Conservation (phyloP, 2,888 invertebrate genomes). For the Volucella inanis region DNA sequence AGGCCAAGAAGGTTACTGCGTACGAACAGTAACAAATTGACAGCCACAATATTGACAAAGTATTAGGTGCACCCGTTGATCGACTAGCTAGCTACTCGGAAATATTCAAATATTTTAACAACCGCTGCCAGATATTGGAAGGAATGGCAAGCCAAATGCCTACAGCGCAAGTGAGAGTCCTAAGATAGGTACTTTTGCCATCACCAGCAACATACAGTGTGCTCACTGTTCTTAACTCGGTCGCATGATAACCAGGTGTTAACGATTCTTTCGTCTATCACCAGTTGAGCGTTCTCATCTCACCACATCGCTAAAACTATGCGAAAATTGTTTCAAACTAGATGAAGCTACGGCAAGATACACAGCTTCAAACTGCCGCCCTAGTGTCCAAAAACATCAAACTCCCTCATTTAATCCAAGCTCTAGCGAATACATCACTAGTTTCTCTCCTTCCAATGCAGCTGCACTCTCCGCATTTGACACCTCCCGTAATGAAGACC, state of each 20-base stretch:
- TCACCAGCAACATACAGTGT: not conserved
- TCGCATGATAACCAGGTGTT: not conserved
- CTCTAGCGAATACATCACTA: no score
- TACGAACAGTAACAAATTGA: slow-evolving; percentile 1
- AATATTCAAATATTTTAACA: not conserved
- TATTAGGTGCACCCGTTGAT: not conserved
- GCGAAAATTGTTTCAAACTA: not conserved
- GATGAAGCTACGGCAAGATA: not conserved
- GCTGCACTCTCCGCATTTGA: no score
- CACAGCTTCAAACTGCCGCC: not conserved
- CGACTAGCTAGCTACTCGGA: not conserved
- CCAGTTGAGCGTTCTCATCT: not conserved
- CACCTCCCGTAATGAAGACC: no score
- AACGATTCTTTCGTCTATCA: not conserved
- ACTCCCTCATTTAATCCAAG: not conserved
- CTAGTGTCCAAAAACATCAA: not conserved
- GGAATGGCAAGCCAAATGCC: slow-evolving; percentile 4
- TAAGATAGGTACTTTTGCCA: no score
- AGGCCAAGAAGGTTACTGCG: slow-evolving; percentile 1
- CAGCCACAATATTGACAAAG: not conserved
- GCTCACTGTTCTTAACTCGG: not conserved
- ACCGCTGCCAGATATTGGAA: not conserved
- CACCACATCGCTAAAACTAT: slow-evolving; percentile 5
- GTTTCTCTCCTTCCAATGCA: no score
- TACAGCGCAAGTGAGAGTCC: no score